Evolutionary conservation across 2,113 vertebrate species (phyloP), one percentile per base, ranked within the genome.

Genomic region (Salvator merianae): DNA sequence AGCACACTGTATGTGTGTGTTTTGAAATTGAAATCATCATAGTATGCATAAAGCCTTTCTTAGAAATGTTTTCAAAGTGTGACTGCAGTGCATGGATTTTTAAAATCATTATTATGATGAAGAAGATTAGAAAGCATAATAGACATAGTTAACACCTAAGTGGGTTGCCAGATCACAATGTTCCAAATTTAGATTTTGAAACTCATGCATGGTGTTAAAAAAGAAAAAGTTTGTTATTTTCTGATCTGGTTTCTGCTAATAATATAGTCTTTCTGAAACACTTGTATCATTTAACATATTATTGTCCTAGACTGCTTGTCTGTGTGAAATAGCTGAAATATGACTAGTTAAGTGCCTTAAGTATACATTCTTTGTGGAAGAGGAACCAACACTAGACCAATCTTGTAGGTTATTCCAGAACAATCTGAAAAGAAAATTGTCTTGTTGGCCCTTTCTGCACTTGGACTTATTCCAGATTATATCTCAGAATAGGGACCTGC

Each of bases 281-380:
- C 30, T 77, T 70, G 28, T 65, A 63, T 73, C 77, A 77, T 86
- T 81, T 50, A 68, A 55, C 70, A 65, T 10, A 3, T 16, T 32
- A 13, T 18, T 73, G 55, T 32, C 47, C 32, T 80, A 59, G 71
- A 59, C 79, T 40, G 55, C 26, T 40, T 86, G 69, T 84, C 43
- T 74, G 4, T 74, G 72, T 68, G 72, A 38, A 79, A 20, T 78
- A 36, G 81, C 78, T 88, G 26, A 86, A 40, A 79, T 66, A 85
- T 34, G 53, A 69, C 59, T 72, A 16, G 79, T 84, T 30, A 80
- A 90, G 90, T 82, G 84, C 88, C 30, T 82, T 47, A 75, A 68
- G 83, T 90, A 90, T 53, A 91, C 59, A 50, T 77, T 66, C 30
- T 62, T 6, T 14, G 18, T 63, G 0, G 26, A 63, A 78, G 32